Base-by-base conservation (phyloP, 2,888 invertebrate species). In the Tachina fera region DNA sequence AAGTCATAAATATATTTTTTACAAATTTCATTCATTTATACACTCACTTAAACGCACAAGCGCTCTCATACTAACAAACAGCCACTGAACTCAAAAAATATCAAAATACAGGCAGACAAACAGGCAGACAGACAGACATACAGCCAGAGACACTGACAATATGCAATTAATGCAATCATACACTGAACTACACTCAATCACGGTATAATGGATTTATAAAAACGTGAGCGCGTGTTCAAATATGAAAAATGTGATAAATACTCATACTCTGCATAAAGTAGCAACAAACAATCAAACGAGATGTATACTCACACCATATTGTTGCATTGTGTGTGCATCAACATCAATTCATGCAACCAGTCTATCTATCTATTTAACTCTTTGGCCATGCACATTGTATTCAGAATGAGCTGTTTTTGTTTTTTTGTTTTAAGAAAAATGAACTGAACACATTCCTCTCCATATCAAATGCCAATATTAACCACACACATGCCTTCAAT, bases 171-270 rank as follows among this genome's bases (percentile, higher is more conserved):
- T 79, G 83, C 79, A 83, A 82, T 85, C 85, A 77, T 83, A 67
- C 45, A 72, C 60, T 78, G 77, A 83, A 65, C 51, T 77, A 51
- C 68, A 80, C 75, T 86, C 86, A 83, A 86, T 86, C 86, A 86
- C 83, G 79, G 83, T 83, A 71, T 63, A 72, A 86, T 83, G 86
- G 86, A 86, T 80, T 86, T 83, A 83, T 83, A 72, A 79, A 86
- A 86, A 86, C 86, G 86, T 83, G 86, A 83, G 76, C 74, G 79
- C 79, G 83, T 83, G 86, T 83, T 83, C 83, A 83, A 76, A 83
- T 75, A 79, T 65, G 71, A 86, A 82, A 86, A 84, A 79, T 76
- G 65, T 82, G 83, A 86, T 83, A 75, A 86, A 86, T 80, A 83
- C 78, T 67, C 77, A 83, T 67, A 72, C 83, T 70, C 19, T 19